Evolutionary conservation across 1,140 invertebrate genomes (phyloP).

Genomic region (Mycetomoellerius zeteki): DNA sequence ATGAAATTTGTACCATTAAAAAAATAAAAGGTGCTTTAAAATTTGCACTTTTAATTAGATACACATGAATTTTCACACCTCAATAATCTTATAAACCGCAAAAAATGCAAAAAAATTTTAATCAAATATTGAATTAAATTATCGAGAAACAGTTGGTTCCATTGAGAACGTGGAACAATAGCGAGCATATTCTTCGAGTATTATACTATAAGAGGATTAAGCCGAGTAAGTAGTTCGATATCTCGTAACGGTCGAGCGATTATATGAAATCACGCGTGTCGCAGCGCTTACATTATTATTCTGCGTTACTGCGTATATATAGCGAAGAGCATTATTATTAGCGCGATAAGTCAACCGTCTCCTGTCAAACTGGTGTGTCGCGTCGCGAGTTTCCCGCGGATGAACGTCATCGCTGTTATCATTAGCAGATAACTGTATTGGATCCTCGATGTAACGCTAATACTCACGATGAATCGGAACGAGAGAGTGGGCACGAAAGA

Average conservation of each 20-base stretch:
- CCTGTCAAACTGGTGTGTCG: conserved; percentile 32
- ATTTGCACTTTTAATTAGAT: neutral
- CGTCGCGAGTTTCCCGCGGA: neutral
- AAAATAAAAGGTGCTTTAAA: neutral
- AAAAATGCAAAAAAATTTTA: neutral
- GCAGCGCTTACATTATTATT: conserved; percentile 12
- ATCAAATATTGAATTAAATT: neutral
- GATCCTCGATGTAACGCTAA: neutral
- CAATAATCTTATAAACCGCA: neutral
- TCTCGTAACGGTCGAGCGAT: conserved; percentile 34
- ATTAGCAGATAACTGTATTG: conserved; percentile 28
- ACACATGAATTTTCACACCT: conserved; percentile 12
- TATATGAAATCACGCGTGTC: conserved; percentile 34
- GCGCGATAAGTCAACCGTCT: conserved; percentile 47
- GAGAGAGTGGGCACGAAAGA: conserved; percentile 13
- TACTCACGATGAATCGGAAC: conserved; percentile 32
- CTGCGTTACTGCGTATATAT: neutral
- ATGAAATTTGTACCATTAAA: no score
- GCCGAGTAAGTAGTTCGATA: conserved; percentile 30
- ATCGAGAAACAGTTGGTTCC: neutral
- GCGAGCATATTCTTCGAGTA: conserved; percentile 28
- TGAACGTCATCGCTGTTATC: neutral
- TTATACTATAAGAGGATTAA: conserved; percentile 47
- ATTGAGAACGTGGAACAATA: conserved; percentile 8
- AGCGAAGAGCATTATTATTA: conserved; percentile 42